phyloP scores from a whole-genome alignment of 2,888 invertebrate species.

The Sphaerophoria taeniata region DNA sequence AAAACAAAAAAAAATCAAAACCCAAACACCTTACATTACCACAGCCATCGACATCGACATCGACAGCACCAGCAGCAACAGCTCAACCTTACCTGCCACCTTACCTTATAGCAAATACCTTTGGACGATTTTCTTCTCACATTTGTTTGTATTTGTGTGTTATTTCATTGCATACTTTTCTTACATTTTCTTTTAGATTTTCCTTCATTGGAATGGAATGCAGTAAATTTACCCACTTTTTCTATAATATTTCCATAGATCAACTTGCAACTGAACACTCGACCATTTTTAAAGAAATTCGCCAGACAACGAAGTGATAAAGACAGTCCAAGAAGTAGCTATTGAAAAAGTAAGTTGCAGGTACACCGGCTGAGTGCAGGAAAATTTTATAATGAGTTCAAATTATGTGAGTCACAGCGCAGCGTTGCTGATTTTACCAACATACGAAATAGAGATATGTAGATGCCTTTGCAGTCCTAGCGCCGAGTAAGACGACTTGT shows the following conservation, averaged over 20 bases:
- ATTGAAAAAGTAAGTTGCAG: not conserved
- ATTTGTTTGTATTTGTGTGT: conserved; percentile 24
- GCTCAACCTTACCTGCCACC: too few relatives aligned
- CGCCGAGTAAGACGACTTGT: too few relatives aligned
- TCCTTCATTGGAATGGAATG: conserved; percentile 65
- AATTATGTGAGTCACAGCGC: not conserved
- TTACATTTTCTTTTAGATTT: conserved; percentile 20
- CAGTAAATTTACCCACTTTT: conserved; percentile 70
- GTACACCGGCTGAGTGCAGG: not conserved
- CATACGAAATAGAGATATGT: too few relatives aligned
- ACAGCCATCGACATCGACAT: too few relatives aligned
- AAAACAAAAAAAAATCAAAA: too few relatives aligned
- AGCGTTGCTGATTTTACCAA: not conserved
- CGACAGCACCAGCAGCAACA: too few relatives aligned
- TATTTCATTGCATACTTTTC: conserved; percentile 12
- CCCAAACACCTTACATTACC: too few relatives aligned
- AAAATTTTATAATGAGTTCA: not conserved
- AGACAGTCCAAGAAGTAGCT: not conserved
- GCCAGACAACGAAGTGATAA: conserved; percentile 32
- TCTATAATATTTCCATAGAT: conserved; percentile 44
- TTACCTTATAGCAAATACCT: too few relatives aligned
- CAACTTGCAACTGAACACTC: conserved; percentile 13
- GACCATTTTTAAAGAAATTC: conserved; percentile 39
- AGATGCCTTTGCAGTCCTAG: too few relatives aligned
- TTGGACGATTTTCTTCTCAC: not conserved